These are phyloP conservation scores for Acanthococcus lagerstroemiae DNA, from an alignment of 2,888 invertebrate genomes.

Conservation along the genomic window DNA sequence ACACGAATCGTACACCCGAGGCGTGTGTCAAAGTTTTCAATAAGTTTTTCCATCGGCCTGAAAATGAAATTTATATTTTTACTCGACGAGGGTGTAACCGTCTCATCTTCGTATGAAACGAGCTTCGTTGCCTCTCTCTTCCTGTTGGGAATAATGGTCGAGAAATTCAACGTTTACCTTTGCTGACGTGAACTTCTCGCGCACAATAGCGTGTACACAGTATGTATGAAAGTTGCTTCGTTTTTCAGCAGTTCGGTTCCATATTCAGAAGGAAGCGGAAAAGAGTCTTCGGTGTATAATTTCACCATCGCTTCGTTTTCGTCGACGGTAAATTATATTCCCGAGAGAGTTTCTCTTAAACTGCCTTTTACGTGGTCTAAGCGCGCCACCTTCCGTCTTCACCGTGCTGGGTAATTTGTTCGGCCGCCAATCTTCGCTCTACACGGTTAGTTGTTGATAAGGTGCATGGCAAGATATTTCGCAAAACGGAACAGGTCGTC, in stretches of 20 bases:
- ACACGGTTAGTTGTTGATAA: slow-evolving; percentile 11
- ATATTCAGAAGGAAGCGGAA: not conserved
- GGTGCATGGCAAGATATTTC: slow-evolving; percentile 15
- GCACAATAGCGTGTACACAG: no score
- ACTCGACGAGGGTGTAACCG: no score
- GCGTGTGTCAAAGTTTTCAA: no score
- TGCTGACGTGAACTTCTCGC: not conserved
- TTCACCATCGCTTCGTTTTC: slow-evolving; percentile 10
- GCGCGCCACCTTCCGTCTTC: slow-evolving; percentile 16
- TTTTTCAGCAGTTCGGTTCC: not conserved
- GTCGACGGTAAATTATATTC: slow-evolving; percentile 18
- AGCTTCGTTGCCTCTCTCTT: no score
- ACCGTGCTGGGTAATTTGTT: slow-evolving; percentile 14
- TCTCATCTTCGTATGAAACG: no score
- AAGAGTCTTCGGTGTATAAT: slow-evolving; percentile 15
- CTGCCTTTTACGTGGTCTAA: slow-evolving; percentile 21
- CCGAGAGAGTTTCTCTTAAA: slow-evolving; percentile 22
- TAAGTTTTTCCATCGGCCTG: not conserved
- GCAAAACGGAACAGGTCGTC: no score
- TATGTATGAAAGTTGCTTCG: no score
- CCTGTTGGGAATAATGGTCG: not conserved
- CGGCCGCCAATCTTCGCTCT: slow-evolving; percentile 3
- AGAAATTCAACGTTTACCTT: not conserved
- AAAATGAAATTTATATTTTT: not conserved
- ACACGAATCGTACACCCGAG: no score